These are phyloP conservation scores for Diaprepes abbreviatus DNA, from an alignment of 2,888 invertebrate species.

Conservation along the genomic window DNA sequence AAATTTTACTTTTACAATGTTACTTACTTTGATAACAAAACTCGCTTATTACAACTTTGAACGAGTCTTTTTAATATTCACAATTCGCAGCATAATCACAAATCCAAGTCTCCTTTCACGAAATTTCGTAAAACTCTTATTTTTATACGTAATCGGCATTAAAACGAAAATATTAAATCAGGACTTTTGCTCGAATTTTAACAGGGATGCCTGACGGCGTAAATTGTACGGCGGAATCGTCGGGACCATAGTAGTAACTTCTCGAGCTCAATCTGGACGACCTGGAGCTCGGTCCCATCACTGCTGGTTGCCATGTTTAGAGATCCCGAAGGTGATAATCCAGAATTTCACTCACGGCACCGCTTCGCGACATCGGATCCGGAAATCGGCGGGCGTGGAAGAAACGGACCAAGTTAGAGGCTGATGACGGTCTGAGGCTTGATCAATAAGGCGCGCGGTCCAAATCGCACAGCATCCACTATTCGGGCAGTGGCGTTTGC, in stretches of 20 bases:
- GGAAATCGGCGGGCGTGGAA: slow-evolving; percentile 42
- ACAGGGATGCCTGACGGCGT: background rate
- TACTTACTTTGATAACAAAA: slow-evolving; percentile 42
- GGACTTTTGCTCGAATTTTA: background rate
- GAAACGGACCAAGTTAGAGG: slow-evolving; percentile 27
- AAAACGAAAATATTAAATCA: background rate
- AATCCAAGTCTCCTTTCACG: background rate
- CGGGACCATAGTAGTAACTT: background rate
- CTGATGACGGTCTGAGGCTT: slow-evolving; percentile 37
- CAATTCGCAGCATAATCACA: slow-evolving; percentile 11
- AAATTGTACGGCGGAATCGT: background rate
- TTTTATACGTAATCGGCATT: background rate
- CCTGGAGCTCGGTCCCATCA: slow-evolving; percentile 21
- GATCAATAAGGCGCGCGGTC: slow-evolving; percentile 44
- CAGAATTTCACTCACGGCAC: slow-evolving; percentile 4
- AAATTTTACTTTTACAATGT: too few species aligned
- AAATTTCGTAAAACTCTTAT: slow-evolving; percentile 2
- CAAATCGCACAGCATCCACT: slow-evolving; percentile 42
- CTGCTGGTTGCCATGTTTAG: slow-evolving; percentile 27
- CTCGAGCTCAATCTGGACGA: background rate
- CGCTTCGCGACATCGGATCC: slow-evolving; percentile 30
- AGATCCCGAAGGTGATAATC: background rate
- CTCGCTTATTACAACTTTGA: slow-evolving; percentile 24
- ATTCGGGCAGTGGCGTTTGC: slow-evolving; percentile 20
- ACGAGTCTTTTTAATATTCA: slow-evolving; percentile 19